phyloP scores from a whole-genome alignment of 2,113 vertebrate genomes.

The Dascyllus trimaculatus region DNA sequence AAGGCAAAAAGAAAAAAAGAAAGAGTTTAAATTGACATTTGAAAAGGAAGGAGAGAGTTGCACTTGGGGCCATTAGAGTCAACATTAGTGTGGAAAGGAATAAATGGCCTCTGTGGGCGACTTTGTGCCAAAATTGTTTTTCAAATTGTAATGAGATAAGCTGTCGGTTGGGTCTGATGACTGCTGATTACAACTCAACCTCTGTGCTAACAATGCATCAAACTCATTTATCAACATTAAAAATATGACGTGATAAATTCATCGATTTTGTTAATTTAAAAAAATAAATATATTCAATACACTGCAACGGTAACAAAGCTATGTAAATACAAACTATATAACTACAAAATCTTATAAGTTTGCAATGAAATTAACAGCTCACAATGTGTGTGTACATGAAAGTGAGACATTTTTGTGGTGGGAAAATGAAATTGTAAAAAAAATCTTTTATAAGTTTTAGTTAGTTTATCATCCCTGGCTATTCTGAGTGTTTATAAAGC shows the following conservation, averaged over 20 bases:
- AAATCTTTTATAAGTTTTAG: not conserved
- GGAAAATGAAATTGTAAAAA: too few relatives aligned
- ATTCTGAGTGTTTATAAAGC: not conserved
- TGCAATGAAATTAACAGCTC: too few relatives aligned
- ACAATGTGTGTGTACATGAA: too few relatives aligned
- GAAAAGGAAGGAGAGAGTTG: not conserved
- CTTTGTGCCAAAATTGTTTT: constrained; percentile 16
- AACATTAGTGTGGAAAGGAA: constrained; percentile 11
- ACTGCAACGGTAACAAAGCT: too few relatives aligned
- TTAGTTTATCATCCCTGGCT: constrained; percentile 12
- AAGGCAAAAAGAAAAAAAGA: not conserved
- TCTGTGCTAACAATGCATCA: not conserved
- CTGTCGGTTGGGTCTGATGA: constrained; percentile 1
- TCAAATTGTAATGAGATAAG: not conserved
- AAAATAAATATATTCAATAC: too few relatives aligned
- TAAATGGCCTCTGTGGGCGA: constrained; percentile 19
- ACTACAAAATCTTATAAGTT: too few relatives aligned
- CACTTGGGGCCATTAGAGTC: not conserved
- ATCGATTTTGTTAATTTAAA: not conserved
- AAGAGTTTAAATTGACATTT: not conserved
- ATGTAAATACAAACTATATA: too few relatives aligned
- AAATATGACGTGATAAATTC: too few relatives aligned
- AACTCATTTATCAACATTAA: not conserved
- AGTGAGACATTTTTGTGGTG: too few relatives aligned
- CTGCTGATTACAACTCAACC: not conserved